Conservation (phyloP, 1,140 invertebrate species). For the Triops longicaudatus region DNA sequence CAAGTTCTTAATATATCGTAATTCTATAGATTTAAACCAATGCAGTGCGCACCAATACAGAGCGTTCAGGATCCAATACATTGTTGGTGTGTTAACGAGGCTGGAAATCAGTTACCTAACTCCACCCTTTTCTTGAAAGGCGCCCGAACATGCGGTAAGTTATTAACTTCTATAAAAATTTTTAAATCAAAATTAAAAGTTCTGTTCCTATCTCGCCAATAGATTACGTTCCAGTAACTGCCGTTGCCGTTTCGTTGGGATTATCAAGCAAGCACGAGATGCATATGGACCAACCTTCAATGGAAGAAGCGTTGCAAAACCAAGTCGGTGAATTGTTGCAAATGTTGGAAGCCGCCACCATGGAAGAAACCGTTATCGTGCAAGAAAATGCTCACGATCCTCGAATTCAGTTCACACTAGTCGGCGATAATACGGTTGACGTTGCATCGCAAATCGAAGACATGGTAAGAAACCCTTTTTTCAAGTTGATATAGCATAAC, state of each 20-base stretch:
- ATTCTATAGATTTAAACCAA: conserved; percentile 51
- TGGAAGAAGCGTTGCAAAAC: conserved; percentile 46
- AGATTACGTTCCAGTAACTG: conserved; percentile 52
- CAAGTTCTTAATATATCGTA: conserved; percentile 35
- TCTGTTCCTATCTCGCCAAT: too few species aligned
- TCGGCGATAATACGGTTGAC: conserved; percentile 55
- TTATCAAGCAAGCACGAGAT: conserved; percentile 44
- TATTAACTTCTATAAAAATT: background rate
- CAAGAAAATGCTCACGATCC: conserved; percentile 48
- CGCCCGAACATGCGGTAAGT: conserved; percentile 47
- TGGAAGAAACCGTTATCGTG: conserved; percentile 47
- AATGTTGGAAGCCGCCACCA: conserved; percentile 44
- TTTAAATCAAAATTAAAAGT: too few species aligned
- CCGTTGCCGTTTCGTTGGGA: conserved; percentile 51
- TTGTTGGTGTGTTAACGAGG: conserved; percentile 81
- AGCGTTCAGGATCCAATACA: conserved; percentile 27
- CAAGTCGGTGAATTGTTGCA: conserved; percentile 38
- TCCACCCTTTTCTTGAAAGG: conserved; percentile 55
- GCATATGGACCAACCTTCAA: conserved; percentile 41
- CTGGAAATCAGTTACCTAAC: conserved; percentile 61
- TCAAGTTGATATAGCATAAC: conserved; percentile 21
- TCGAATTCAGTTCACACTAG: conserved; percentile 48
- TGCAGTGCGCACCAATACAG: conserved; percentile 55
- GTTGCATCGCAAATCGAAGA: conserved; percentile 55
- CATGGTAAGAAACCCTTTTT: conserved; percentile 40